These are phyloP conservation scores for Lasioglossum pauxillum DNA, from an alignment of 2,888 invertebrate species.

Conservation along the genomic window DNA sequence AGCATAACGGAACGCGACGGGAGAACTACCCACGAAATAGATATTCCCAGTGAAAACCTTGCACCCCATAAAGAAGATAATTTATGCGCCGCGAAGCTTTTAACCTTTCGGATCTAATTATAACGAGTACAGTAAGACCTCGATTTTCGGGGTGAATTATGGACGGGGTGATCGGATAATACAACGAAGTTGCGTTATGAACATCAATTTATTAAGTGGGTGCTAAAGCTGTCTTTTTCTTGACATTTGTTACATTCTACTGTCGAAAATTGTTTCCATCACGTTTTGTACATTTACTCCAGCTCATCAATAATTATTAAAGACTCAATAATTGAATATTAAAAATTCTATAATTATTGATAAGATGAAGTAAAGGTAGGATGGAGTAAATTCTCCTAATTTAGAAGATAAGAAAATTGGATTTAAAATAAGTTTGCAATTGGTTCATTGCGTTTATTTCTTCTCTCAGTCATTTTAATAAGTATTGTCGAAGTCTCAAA, in stretches of 20 bases:
- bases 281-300: not conserved
- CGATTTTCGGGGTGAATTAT: not conserved
- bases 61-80: not conserved
- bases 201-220: not conserved
- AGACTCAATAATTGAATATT: not conserved
- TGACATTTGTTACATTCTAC: not conserved
- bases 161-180: not conserved
- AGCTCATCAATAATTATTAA: not conserved
- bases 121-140: not conserved
- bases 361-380: no score
- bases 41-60: not conserved
- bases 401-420: not conserved
- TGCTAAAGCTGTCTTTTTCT: not conserved
- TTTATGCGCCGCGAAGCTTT: slow-evolving; percentile 11
- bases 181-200: not conserved
- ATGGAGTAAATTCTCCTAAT: not conserved
- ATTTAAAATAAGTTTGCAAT: not conserved
- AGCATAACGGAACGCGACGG: slow-evolving; percentile 18
- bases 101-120: not conserved
- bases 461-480: not conserved
- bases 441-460: not conserved
- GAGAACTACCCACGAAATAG: slow-evolving; percentile 4
- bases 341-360: not conserved
- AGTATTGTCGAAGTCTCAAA: not conserved
- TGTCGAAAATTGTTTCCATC: not conserved